These are phyloP conservation scores for Carterocephalus palaemon DNA, from an alignment of 2,888 invertebrate species.

Conservation along the genomic window DNA sequence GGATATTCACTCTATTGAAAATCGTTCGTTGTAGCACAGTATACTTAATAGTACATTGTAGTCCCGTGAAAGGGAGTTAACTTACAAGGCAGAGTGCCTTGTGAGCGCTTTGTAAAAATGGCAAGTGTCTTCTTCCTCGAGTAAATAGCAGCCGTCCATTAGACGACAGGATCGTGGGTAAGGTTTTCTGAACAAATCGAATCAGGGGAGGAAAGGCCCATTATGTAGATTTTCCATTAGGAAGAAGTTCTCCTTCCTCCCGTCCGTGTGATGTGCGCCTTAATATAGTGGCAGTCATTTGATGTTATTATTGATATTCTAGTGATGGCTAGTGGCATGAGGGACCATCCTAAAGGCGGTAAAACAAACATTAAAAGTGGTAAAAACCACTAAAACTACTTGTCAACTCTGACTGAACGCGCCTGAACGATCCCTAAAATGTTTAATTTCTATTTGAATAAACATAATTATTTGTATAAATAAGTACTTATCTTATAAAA, in stretches of 20 bases:
- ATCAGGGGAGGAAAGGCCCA: constrained; percentile 60
- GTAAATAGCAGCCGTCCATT: constrained; percentile 63
- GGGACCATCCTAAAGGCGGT: no score
- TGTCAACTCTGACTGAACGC: no score
- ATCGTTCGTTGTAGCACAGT: no score
- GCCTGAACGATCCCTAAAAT: no score
- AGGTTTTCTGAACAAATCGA: constrained; percentile 66
- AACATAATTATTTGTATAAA: no score
- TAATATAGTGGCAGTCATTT: constrained; percentile 14
- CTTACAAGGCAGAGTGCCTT: constrained; percentile 50
- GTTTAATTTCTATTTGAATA: no score
- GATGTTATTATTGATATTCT: no score
- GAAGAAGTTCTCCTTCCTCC: constrained; percentile 55
- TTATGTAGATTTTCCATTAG: constrained; percentile 75
- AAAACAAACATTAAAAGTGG: no score
- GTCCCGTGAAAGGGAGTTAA: constrained; percentile 49
- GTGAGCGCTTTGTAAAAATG: constrained; percentile 50
- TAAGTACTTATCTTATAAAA: no score
- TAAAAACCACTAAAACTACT: no score
- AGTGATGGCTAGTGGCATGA: no score
- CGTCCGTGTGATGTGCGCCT: constrained; percentile 33
- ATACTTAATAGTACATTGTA: constrained; percentile 47
- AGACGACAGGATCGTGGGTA: constrained; percentile 48
- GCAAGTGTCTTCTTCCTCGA: constrained; percentile 52
- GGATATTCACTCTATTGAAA: no score